Evolutionary conservation across 1,140 invertebrate species (phyloP).

Genomic region (Lamellibrachia luymesi): DNA sequence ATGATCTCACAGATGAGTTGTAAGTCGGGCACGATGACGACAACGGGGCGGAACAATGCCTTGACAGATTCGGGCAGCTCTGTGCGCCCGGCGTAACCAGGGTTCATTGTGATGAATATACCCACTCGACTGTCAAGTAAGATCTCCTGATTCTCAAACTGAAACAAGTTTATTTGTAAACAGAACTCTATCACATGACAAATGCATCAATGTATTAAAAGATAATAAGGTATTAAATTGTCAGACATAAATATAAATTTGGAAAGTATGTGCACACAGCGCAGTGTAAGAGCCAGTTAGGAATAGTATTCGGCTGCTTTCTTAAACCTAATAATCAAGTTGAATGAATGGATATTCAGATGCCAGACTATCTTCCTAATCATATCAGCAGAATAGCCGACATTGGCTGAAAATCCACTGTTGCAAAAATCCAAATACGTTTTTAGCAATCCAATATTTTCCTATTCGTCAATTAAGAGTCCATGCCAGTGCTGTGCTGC

Average conservation of each 20-base stretch:
- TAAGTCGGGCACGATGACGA: slow-evolving; percentile 83
- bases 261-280: neutral
- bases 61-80: slow-evolving; percentile 89
- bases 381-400: too few species aligned
- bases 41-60: slow-evolving; percentile 83
- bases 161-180: neutral
- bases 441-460: too few species aligned
- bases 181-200: neutral
- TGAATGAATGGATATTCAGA: too few species aligned
- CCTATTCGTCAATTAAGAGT: too few species aligned
- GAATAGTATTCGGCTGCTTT: too few species aligned
- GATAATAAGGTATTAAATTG: neutral
- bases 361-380: too few species aligned
- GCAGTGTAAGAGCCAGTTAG: too few species aligned
- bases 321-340: too few species aligned
- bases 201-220: neutral
- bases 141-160: slow-evolving; percentile 86
- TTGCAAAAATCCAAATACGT: too few species aligned
- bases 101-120: slow-evolving; percentile 93
- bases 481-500: too few species aligned
- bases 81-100: slow-evolving; percentile 83
- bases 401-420: too few species aligned
- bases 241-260: neutral
- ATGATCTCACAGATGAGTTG: slow-evolving; percentile 90
- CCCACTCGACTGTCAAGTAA: slow-evolving; percentile 79